A percentile compares a stretch with the other conserved stretches of the same genome.
Evolutionary conservation across 2,113 vertebrate species (phyloP).

Genomic region (Proterorhinus semilunaris): DNA sequence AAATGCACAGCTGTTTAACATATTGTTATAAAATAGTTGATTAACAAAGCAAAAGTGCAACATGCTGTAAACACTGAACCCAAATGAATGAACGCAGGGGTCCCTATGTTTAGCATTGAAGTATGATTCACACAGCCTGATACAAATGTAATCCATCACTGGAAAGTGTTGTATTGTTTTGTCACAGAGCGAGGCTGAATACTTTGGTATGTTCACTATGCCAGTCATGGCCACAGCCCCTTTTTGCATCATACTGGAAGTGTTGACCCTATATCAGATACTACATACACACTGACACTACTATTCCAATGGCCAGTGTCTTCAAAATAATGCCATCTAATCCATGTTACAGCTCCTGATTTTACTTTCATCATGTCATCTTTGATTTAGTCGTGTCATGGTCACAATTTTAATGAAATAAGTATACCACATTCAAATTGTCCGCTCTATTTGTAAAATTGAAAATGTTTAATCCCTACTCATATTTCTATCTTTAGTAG

Average conservation of each 20-base stretch:
- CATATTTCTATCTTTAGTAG: too few species aligned
- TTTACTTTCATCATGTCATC: too few species aligned
- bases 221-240: neutral
- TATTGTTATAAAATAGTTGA: conserved; percentile 2
- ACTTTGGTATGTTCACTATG: neutral
- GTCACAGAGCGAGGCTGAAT: neutral
- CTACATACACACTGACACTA: neutral
- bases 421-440: too few species aligned
- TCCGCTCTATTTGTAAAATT: too few species aligned
- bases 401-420: too few species aligned
- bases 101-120: too few species aligned
- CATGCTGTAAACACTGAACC: neutral
- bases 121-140: too few species aligned
- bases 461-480: too few species aligned
- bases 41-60: neutral
- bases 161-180: neutral
- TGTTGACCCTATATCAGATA: neutral
- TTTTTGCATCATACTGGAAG: neutral
- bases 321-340: neutral
- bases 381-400: too few species aligned
- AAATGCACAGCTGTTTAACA: neutral
- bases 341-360: too few species aligned
- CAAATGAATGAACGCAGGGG: neutral
- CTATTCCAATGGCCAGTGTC: neutral
- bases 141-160: too few species aligned